phyloP scores from a whole-genome alignment of 2,888 invertebrate species.

The Volucella zonaria region DNA sequence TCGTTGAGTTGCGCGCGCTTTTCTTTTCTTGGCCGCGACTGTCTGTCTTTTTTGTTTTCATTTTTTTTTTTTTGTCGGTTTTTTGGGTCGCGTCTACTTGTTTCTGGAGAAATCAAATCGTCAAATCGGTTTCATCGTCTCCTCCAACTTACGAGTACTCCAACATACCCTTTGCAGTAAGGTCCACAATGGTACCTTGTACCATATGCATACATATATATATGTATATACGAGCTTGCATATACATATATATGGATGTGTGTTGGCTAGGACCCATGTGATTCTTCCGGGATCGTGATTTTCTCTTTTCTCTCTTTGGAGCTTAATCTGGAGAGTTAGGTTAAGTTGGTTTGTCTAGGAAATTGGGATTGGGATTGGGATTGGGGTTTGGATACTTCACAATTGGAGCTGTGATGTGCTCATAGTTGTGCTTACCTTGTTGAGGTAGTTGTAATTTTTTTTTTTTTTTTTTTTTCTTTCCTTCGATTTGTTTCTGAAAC shows the following conservation, averaged over 20 bases:
- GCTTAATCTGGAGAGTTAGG: conserved; percentile 57
- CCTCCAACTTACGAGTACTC: not conserved
- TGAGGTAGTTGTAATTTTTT: conserved; percentile 5
- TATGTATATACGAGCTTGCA: not conserved
- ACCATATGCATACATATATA: too few relatives aligned
- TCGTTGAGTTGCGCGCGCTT: conserved; percentile 39
- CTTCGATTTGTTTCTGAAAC: conserved; percentile 52
- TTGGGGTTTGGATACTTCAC: conserved; percentile 44
- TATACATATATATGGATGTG: conserved; percentile 12
- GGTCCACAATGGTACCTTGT: conserved; percentile 19
- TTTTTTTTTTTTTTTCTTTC: conserved; percentile 19
- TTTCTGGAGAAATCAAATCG: conserved; percentile 73
- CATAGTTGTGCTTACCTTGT: too few relatives aligned
- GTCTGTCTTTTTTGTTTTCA: conserved; percentile 3
- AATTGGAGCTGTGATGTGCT: conserved; percentile 59
- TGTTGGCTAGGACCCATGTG: conserved; percentile 70
- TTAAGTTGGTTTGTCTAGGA: conserved; percentile 59
- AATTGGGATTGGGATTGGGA: conserved; percentile 56
- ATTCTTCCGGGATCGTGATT: conserved; percentile 82
- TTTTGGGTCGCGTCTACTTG: conserved; percentile 71
- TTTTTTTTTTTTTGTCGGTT: conserved; percentile 10
- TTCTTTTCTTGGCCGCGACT: conserved; percentile 25
- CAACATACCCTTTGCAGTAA: conserved; percentile 33
- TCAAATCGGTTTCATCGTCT: conserved; percentile 66
- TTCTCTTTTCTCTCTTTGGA: conserved; percentile 77